phyloP scores from a whole-genome alignment of 1,140 invertebrate genomes.

The Drosophila ficusphila region DNA sequence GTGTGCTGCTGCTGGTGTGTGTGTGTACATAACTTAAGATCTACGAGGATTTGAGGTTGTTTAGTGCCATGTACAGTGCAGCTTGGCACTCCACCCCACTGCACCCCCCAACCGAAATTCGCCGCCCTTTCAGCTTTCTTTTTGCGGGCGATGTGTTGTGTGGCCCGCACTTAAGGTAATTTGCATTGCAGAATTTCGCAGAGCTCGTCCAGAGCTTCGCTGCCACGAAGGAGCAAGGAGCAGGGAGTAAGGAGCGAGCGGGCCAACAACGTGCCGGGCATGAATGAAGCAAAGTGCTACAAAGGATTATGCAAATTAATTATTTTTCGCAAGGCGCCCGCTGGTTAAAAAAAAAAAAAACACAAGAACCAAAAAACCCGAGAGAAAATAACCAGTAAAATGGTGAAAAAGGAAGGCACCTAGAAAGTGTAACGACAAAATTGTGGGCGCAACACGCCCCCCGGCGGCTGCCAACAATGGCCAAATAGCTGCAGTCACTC shows the following conservation, averaged over 20 bases:
- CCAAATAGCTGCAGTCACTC: conserved; percentile 59
- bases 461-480: conserved; percentile 70
- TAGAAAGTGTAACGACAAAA: conserved; percentile 81
- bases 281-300: conserved; percentile 82
- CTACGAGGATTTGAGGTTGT: conserved; percentile 81
- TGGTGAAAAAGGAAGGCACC: conserved; percentile 22
- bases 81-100: conserved; percentile 3
- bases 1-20: conserved; percentile 23
- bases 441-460: conserved; percentile 64
- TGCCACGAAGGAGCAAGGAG: conserved; percentile 21
- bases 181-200: conserved; percentile 80
- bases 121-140: conserved; percentile 34
- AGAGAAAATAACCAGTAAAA: not conserved
- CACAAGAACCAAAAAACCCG: too few species aligned
- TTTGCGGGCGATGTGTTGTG: conserved; percentile 76
- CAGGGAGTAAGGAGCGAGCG: not conserved
- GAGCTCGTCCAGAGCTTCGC: conserved; percentile 66
- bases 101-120: not conserved
- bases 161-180: conserved; percentile 81
- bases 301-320: conserved; percentile 83
- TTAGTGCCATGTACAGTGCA: conserved; percentile 74
- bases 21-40: conserved; percentile 78
- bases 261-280: conserved; percentile 77
- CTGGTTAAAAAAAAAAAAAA: conserved; percentile 35
- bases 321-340: conserved; percentile 79